phyloP scores from a whole-genome alignment of 2,888 invertebrate genomes.

The Flexamia atlantica region DNA sequence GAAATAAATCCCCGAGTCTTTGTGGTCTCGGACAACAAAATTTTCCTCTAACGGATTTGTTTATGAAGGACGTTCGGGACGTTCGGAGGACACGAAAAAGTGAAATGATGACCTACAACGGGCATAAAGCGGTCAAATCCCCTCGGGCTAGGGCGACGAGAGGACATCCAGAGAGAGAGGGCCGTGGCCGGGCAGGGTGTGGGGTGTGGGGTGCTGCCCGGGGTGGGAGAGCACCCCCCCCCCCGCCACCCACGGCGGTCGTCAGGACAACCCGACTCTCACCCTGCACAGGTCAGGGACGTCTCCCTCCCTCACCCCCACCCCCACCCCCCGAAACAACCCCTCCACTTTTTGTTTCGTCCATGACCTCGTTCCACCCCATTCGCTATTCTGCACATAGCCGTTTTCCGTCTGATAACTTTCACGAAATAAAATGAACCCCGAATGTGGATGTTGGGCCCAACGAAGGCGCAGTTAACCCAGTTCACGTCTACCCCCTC shows the following conservation, averaged over 20 bases:
- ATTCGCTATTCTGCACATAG: slow-evolving; percentile 65
- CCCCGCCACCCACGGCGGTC: slow-evolving; percentile 23
- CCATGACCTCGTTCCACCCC: slow-evolving; percentile 61
- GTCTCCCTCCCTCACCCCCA: slow-evolving; percentile 7
- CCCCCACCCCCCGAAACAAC: too few relatives aligned
- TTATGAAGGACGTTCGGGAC: neutral
- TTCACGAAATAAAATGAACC: slow-evolving; percentile 47
- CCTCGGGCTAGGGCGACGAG: neutral
- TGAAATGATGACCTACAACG: slow-evolving; percentile 17
- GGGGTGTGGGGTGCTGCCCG: neutral
- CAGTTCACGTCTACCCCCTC: neutral
- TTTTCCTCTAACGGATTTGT: neutral
- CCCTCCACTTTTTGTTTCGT: slow-evolving; percentile 5
- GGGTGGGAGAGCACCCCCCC: slow-evolving; percentile 3
- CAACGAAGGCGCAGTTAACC: slow-evolving; percentile 23
- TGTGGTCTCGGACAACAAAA: neutral
- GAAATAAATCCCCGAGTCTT: neutral
- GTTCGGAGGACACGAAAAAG: slow-evolving; percentile 14
- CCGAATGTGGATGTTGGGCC: slow-evolving; percentile 13
- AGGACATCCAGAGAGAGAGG: neutral
- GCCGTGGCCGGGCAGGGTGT: neutral
- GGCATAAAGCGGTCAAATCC: slow-evolving; percentile 2
- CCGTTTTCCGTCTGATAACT: slow-evolving; percentile 61
- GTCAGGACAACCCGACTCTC: slow-evolving; percentile 57
- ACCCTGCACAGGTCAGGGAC: slow-evolving; percentile 60